Base-by-base conservation (phyloP, 2,888 invertebrate species). In the Odiellus spinosus region DNA sequence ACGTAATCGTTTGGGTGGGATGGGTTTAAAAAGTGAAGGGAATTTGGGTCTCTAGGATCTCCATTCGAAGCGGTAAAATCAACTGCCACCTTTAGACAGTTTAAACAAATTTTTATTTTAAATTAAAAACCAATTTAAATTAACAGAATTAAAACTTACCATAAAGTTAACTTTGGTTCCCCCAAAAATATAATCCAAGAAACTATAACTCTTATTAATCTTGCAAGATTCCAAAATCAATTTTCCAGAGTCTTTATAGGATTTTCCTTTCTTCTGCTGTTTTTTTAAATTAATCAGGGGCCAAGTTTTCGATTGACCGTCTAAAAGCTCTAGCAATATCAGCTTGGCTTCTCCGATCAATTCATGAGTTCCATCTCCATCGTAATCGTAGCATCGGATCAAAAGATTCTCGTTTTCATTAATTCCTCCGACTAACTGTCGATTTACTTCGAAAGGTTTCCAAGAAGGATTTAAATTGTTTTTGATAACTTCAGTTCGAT, bases 401-500 rank as follows among this genome's bases (percentile, higher is more conserved):
- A 26, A 26, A 26, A 26, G 26, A 26, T 26, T 4, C 26, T 26
- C 26, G 8, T 26, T 26, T 26, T 26, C 26, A 26, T 26, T 26
- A 26, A 26, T 26, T 26, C 26, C 26, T 26, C 26, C 26, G 5
- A 26, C 4, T 8, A 26, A 26, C 26, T 26, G 26, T 6, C 26
- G 26, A 26, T 26, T 26, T 26, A 73, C 53, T 3, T 63, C 63
- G 48, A 73, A 67, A 12, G 66, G 58, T 47, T 63, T 62, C 74
- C 74, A 75, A 5, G 63, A 65, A n/a, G 74, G 74, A 57, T 73
- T 70, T 38, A 70, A 57, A 6, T 69, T 70, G 52, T 67, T 69
- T 57, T 67, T 70, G 43, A 69, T 63, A 8, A 38, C 38, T 18
- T 38, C 38, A 17, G 38, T 38, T 17, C 38, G 10, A 38, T 38